These are phyloP conservation scores for Eulemur rufifrons DNA, from an alignment of 2,113 vertebrate species.

Conservation along the genomic window DNA sequence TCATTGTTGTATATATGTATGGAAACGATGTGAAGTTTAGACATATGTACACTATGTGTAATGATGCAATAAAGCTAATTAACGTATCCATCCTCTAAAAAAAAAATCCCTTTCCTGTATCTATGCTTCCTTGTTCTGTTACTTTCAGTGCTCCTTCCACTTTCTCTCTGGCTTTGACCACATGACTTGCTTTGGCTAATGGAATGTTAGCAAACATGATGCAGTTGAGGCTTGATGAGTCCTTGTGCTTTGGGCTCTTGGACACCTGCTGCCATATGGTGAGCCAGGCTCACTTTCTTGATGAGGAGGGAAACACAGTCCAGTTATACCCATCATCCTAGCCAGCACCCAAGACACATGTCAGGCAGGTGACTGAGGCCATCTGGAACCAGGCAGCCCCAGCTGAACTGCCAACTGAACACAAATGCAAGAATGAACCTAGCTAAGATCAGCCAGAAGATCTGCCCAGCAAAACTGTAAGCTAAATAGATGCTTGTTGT, in stretches of 20 bases:
- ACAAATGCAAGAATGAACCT: background rate
- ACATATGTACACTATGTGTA: background rate
- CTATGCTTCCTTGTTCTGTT: background rate
- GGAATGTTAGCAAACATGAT: background rate
- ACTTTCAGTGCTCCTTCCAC: background rate
- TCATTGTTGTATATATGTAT: background rate
- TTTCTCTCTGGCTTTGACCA: background rate
- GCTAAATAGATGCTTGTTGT: background rate
- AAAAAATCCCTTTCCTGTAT: background rate
- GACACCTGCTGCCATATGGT: background rate
- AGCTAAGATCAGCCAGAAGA: background rate
- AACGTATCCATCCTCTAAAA: background rate
- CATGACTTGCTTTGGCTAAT: background rate
- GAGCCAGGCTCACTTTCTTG: background rate
- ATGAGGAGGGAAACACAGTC: background rate
- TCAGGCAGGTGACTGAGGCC: background rate
- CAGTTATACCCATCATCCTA: too few species aligned
- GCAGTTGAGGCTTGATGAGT: background rate
- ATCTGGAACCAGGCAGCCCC: background rate
- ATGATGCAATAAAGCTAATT: background rate
- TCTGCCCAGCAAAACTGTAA: background rate
- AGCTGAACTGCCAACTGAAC: background rate
- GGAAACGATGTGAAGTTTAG: background rate
- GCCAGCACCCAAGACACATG: background rate
- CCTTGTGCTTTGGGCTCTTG: background rate